phyloP scores from a whole-genome alignment of 1,140 invertebrate genomes.

The Pseudachorutes palmiensis region DNA sequence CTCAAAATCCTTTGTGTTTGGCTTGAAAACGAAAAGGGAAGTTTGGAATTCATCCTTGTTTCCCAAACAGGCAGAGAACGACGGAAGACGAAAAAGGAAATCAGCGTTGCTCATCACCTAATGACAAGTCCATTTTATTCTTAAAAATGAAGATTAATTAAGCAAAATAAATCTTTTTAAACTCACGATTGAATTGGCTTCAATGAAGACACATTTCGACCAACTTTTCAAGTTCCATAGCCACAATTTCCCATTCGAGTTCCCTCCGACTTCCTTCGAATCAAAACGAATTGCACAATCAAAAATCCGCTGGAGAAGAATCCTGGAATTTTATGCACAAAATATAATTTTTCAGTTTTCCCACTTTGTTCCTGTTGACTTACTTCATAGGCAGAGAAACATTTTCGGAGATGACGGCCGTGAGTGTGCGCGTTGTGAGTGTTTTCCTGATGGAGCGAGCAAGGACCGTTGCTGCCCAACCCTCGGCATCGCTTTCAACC shows the following conservation, averaged over 20 bases:
- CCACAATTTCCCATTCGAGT: conserved; percentile 12
- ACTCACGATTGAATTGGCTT: conserved; percentile 15
- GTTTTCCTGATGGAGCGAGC: background rate
- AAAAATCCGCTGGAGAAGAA: conserved; percentile 14
- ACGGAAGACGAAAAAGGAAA: too few relatives aligned
- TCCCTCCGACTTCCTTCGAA: background rate
- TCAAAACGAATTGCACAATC: conserved; percentile 18
- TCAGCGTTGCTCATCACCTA: too few relatives aligned
- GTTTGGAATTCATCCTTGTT: too few relatives aligned
- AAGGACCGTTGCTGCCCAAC: background rate
- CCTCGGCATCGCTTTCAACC: background rate
- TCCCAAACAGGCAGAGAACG: too few relatives aligned
- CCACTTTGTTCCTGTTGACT: background rate
- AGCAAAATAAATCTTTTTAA: too few relatives aligned
- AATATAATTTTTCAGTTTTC: background rate
- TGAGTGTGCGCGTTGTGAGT: background rate
- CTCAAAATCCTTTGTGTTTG: too few relatives aligned
- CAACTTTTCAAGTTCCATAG: conserved; percentile 17
- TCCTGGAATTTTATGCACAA: conserved; percentile 2
- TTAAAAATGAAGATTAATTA: too few relatives aligned
- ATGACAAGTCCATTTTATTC: too few relatives aligned
- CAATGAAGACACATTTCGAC: conserved; percentile 19
- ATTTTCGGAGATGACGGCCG: conserved; percentile 1
- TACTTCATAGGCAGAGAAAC: background rate
- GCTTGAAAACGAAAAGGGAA: too few relatives aligned